Conservation (phyloP, 23 tunicate species). For the Halocynthia roretzi region DNA sequence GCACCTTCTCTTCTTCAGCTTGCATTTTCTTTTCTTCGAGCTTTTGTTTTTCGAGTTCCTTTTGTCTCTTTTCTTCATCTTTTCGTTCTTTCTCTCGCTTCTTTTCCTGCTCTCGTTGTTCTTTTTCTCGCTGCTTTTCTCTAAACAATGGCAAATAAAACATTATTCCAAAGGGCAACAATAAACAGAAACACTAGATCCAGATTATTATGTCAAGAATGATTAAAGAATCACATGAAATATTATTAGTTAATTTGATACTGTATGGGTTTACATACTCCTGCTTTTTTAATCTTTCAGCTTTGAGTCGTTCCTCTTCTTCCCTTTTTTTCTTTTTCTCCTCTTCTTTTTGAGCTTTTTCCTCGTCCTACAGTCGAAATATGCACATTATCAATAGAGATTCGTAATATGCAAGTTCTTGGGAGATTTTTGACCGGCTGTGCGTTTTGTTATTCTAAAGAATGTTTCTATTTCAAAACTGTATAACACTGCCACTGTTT, state of each 20-base stretch:
- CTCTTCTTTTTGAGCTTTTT: slow-evolving; percentile 61
- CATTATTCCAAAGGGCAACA: not conserved
- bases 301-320: slow-evolving; percentile 57
- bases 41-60: slow-evolving; percentile 66
- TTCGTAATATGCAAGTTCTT: not conserved
- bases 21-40: slow-evolving; percentile 44
- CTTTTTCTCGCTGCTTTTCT: slow-evolving; percentile 59
- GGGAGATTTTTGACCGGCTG: too few relatives aligned
- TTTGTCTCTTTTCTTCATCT: slow-evolving; percentile 61
- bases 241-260: too few relatives aligned
- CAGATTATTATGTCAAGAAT: not conserved
- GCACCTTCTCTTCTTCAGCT: slow-evolving; percentile 62
- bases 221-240: not conserved
- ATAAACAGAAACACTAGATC: not conserved
- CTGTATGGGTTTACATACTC: slow-evolving; percentile 44
- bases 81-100: slow-evolving; percentile 46
- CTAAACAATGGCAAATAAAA: slow-evolving; percentile 12
- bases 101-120: slow-evolving; percentile 62
- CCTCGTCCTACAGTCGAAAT: slow-evolving; percentile 54
- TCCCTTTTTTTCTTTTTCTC: slow-evolving; percentile 60
- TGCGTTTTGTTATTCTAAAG: too few relatives aligned
- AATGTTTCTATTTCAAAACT: not conserved
- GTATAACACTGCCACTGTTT: not conserved
- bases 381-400: not conserved
- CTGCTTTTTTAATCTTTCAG: slow-evolving; percentile 49